Conservation (phyloP, 2,113 vertebrate species). For the Eclectus roratus region DNA sequence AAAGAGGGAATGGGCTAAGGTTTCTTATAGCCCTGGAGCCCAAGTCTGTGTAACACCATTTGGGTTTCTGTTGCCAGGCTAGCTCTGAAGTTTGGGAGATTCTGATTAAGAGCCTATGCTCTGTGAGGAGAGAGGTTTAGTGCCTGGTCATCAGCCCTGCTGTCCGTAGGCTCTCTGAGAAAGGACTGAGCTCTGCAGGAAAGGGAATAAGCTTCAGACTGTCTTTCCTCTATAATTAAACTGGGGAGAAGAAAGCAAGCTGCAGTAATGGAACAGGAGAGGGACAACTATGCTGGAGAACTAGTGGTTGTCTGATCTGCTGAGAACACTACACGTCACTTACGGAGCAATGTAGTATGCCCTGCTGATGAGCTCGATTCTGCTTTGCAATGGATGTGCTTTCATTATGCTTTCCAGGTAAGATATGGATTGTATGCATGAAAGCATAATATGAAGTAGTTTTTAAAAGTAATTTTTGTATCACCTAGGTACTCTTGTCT, state of each 20-base stretch:
- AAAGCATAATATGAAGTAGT: not conserved
- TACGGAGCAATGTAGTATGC: not conserved
- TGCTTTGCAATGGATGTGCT: not conserved
- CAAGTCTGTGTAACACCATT: not conserved
- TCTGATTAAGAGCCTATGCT: not conserved
- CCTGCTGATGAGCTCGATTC: not conserved
- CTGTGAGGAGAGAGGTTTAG: not conserved
- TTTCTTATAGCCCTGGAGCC: not conserved
- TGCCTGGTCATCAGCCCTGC: not conserved
- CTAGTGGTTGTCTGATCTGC: not conserved
- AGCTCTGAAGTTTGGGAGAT: not conserved
- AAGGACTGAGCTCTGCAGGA: not conserved
- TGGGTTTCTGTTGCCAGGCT: not conserved
- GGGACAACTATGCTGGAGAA: not conserved
- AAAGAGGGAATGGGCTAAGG: not conserved
- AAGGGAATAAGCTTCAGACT: not conserved
- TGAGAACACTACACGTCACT: accelerated
- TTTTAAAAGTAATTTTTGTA: not conserved
- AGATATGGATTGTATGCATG: not conserved
- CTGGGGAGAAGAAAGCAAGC: not conserved
- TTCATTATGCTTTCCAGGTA: not conserved
- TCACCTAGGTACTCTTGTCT: not conserved
- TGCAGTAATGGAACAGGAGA: not conserved
- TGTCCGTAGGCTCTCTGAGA: not conserved
- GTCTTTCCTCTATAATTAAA: not conserved